Percentiles rank a stretch among this genome's conserved stretches.
These are phyloP conservation scores for Esox masquinongy DNA, from an alignment of 2,797 vertebrate genomes.

Conservation along the genomic window DNA sequence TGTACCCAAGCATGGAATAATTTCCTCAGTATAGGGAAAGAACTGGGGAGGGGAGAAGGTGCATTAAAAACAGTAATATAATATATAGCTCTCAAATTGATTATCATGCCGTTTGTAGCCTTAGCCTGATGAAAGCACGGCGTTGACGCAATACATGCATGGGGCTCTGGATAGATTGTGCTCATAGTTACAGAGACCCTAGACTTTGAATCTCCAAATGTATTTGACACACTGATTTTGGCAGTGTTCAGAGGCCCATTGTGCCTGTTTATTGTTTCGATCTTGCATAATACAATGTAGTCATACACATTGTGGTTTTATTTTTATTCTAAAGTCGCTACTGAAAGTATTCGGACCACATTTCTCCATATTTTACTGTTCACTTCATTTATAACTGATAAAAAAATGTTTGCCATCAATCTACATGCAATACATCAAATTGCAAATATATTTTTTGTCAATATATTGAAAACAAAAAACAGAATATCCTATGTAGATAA, in stretches of 20 bases:
- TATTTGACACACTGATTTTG: conserved; percentile 31
- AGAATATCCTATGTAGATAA: no score
- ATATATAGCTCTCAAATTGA: not conserved
- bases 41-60: not conserved
- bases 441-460: no score
- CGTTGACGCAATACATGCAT: not conserved
- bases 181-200: conserved; percentile 31
- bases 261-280: conserved; percentile 23
- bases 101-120: not conserved
- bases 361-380: no score
- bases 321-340: not conserved
- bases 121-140: not conserved
- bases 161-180: not conserved
- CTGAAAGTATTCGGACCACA: not conserved
- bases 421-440: no score
- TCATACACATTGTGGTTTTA: no score
- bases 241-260: conserved; percentile 17
- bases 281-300: conserved; percentile 17
- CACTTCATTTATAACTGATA: no score
- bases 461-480: no score
- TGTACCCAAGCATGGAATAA: not conserved
- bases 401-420: no score
- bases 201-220: conserved; percentile 21
- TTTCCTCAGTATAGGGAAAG: not conserved
- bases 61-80: no score